These are phyloP conservation scores for Galemys pyrenaicus DNA, from an alignment of 2,113 vertebrate genomes.

Conservation along the genomic window DNA sequence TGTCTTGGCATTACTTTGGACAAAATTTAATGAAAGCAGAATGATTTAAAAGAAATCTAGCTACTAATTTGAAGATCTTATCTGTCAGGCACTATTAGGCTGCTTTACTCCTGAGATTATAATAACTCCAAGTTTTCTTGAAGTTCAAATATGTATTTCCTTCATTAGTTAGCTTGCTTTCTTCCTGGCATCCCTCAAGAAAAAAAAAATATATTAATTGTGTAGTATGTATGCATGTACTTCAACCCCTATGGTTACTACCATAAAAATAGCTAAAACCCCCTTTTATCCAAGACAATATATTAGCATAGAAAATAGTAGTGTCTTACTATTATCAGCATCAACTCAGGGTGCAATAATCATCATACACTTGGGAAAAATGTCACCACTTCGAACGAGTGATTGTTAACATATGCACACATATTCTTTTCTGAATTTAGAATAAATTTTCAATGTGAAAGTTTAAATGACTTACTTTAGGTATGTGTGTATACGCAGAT, in stretches of 20 bases:
- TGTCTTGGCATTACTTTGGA: conserved; percentile 78
- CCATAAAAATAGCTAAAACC: neutral
- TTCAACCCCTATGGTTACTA: neutral
- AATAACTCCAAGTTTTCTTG: neutral
- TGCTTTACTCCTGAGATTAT: neutral
- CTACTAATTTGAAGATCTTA: conserved; percentile 77
- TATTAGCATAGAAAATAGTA: neutral
- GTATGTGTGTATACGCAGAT: neutral
- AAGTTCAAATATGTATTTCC: neutral
- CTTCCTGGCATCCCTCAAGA: neutral
- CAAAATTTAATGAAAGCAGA: conserved; percentile 78
- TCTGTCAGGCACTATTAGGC: neutral
- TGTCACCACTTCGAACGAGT: neutral
- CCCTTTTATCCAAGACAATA: neutral
- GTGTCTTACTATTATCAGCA: neutral
- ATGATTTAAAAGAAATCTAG: conserved; percentile 65
- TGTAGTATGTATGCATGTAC: neutral
- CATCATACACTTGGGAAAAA: neutral
- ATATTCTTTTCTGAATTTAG: neutral
- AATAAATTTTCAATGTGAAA: neutral
- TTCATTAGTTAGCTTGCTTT: neutral
- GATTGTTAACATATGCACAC: neutral
- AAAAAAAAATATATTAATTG: neutral
- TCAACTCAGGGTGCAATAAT: neutral
- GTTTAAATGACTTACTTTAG: neutral